Conservation (phyloP, 1,140 invertebrate genomes). For the Trachelipus rathkii region DNA sequence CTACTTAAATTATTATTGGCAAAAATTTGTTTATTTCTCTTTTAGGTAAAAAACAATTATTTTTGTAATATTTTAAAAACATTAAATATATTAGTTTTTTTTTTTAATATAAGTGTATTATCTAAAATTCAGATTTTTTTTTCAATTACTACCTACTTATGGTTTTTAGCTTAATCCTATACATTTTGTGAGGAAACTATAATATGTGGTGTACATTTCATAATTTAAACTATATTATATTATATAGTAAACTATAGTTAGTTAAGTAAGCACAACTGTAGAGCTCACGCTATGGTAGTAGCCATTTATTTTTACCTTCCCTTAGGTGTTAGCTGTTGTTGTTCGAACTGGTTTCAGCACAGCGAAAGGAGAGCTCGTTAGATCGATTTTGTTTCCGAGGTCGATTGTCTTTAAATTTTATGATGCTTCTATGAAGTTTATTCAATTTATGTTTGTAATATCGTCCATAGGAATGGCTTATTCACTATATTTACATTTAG, state of each 20-base stretch:
- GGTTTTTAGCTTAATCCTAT: no score
- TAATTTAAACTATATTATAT: not conserved
- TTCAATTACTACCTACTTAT: no score
- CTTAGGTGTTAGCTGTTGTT: slow-evolving; percentile 56
- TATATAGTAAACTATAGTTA: no score
- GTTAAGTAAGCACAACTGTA: slow-evolving; percentile 1
- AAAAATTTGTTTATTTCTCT: no score
- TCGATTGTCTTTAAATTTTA: slow-evolving; percentile 61
- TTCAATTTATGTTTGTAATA: slow-evolving; percentile 53
- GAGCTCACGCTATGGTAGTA: slow-evolving; percentile 10
- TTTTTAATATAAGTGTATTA: not conserved
- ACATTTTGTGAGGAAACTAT: not conserved
- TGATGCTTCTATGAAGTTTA: slow-evolving; percentile 58
- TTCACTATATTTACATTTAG: slow-evolving; percentile 51
- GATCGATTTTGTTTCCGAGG: slow-evolving; percentile 61
- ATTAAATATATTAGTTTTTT: no score
- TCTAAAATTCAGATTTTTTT: not conserved
- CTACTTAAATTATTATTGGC: no score
- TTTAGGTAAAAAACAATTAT: no score
- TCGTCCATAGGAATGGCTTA: slow-evolving; percentile 56
- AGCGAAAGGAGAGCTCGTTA: slow-evolving; percentile 60
- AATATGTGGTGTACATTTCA: not conserved
- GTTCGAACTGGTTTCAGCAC: slow-evolving; percentile 60
- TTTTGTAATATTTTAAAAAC: no score
- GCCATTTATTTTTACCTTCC: slow-evolving; percentile 26